Base-by-base conservation (phyloP, 2,888 invertebrate species). In the Malthinus flaveolus region DNA sequence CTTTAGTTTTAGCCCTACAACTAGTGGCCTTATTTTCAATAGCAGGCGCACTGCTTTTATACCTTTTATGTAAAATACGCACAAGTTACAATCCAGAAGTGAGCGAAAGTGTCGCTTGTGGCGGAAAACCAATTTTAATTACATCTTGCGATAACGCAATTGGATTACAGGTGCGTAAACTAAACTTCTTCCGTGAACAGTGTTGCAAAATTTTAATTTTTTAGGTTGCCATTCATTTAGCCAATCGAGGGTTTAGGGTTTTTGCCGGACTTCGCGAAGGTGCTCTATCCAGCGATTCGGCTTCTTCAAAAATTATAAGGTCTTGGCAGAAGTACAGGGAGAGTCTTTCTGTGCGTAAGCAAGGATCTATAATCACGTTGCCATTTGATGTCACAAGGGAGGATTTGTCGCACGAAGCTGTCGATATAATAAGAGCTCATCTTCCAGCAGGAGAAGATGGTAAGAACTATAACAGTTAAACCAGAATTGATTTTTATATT, bases 371-470 rank as follows among this genome's bases (percentile, higher is more conserved):
- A 49, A 85, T 89, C 56, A 87, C 89, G 4, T 78, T 92, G 67
- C 87, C 89, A 48, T 77, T 92, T 67, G 92, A 93, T 73, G 89
- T 91, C 11, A 90, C 89, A 0, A 82, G 91, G 37, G 92, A 92
- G 77, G 92, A 92, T 75, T 80, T 90, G 65, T 77, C 92, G 44
- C 90, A 89, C 62, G 90, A 91, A 77, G 90, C 91, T 6, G 89
- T 90, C 9, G 86, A 89, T 65, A 86, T 88, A 12, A 87, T 91
- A 63, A 86, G 91, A 11, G 87, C 90, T 49, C 90, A 91, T 80
- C 79, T 92, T 71, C 91, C 91, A 59, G 90, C 90, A 48, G 90
- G 91, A 36, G 90, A 91, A 80, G 90, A 91, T 74, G 91, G 92
- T 86, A 74, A 78, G 78, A 23, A 5, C 23, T 23, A 23, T n/a